Base-by-base conservation (phyloP, 2,888 invertebrate genomes). In the Lepidocyrtoides sp. region DNA sequence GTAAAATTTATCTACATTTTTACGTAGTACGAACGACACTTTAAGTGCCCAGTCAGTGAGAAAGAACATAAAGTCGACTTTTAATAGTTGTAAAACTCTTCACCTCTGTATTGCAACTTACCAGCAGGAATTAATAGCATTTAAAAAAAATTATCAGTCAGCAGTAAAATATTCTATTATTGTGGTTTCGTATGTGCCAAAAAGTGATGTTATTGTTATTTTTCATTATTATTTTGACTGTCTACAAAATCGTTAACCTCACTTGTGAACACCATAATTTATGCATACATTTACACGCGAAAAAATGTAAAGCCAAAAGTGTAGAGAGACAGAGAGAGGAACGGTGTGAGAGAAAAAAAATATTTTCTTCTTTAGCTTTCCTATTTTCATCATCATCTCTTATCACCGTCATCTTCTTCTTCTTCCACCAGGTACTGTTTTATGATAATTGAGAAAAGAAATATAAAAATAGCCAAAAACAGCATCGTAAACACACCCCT, bases 381-480 rank as follows among this genome's bases (percentile, higher is more conserved):
- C 48, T 72, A 90, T 90, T 90, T 77, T 90, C 75, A 69, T 89
- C 23, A 20, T 36, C 51, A 14, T 69, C 41, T 14, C 51, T 12
- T 69, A 32, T 54, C 60, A 60, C 44, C 66, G 26, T 10, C 29
- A 81, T 63, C 48, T 54, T 54, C 72, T n/a, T 85, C 85, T 0
- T 54, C n/a, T 20, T 36, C 60, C 87, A 63, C 44, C 88, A 86
- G 81, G 85, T 81, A 90, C 75, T 81, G 85, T 91, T 91, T 91
- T 91, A 91, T 91, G 91, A 86, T 91, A 91, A 91, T 91, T 91
- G 86, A 91, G 91, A 86, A 72, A 90, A 83, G 90, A 90, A 84
- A 85, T 85, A 85, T 91, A 91, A 91, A 86, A 91, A 91, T 85
- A 81, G 91, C 85, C 63, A 86, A 86, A 91, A 91, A 91, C 85